These are phyloP conservation scores for Helicolenus hilgendorfi DNA, from an alignment of 2,797 vertebrate genomes.

Conservation along the genomic window DNA sequence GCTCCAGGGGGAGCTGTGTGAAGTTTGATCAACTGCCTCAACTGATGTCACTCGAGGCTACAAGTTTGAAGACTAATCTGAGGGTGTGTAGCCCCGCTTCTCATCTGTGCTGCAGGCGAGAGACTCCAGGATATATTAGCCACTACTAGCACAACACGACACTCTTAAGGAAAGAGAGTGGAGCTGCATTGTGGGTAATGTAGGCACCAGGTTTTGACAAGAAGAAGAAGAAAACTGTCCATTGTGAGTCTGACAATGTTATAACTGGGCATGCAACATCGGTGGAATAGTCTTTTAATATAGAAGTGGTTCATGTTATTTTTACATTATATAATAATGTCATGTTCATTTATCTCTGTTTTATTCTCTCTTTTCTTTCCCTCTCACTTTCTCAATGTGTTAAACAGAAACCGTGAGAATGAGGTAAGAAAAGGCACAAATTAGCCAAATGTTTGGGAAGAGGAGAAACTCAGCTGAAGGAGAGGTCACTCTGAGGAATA, in stretches of 20 bases:
- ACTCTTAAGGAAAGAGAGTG: not conserved
- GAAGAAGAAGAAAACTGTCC: not conserved
- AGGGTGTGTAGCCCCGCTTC: not conserved
- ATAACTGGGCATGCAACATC: not conserved
- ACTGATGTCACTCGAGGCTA: not conserved
- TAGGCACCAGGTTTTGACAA: not conserved
- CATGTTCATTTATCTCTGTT: not conserved
- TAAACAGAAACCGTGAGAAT: not conserved
- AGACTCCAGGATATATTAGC: not conserved
- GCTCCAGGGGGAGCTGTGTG: not conserved
- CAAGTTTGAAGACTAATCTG: not conserved
- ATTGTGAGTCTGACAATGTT: not conserved
- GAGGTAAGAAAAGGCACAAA: not conserved
- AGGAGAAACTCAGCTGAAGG: not conserved
- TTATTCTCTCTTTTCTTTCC: not conserved
- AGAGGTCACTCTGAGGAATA: not conserved
- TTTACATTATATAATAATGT: not conserved
- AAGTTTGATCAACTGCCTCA: not conserved
- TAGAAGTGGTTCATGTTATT: not conserved
- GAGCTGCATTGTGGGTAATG: not conserved
- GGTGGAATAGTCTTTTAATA: not conserved
- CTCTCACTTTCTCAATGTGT: not conserved
- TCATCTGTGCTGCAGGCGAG: not conserved
- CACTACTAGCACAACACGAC: not conserved
- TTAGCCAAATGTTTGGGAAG: not conserved